These are phyloP conservation scores for Pomacea canaliculata DNA, from an alignment of 2,888 invertebrate species.

Conservation along the genomic window DNA sequence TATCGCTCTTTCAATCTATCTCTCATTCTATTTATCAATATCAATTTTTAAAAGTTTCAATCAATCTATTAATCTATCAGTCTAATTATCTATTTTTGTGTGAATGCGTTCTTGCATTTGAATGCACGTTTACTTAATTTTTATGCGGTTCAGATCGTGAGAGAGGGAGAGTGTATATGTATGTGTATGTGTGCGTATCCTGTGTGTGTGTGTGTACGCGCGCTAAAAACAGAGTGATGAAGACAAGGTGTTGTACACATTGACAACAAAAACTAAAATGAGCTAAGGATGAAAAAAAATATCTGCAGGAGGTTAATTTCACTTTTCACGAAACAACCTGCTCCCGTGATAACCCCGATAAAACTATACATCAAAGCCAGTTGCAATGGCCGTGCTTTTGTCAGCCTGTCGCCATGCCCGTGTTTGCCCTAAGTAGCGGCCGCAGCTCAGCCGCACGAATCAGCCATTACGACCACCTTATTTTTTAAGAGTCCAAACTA, in stretches of 20 bases:
- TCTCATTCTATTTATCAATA: neutral
- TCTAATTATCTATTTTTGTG: neutral
- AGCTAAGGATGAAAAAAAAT: too few relatives aligned
- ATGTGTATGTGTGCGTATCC: neutral
- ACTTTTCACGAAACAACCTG: too few relatives aligned
- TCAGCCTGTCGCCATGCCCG: too few relatives aligned
- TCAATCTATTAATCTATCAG: neutral
- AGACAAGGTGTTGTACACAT: neutral
- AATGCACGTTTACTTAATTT: neutral
- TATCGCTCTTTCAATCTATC: neutral
- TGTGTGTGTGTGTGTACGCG: neutral
- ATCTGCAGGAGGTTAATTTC: too few relatives aligned
- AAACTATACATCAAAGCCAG: too few relatives aligned
- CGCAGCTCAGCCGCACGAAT: too few relatives aligned
- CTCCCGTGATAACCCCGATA: too few relatives aligned
- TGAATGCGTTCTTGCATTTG: neutral
- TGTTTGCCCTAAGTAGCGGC: too few relatives aligned
- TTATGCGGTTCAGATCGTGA: neutral
- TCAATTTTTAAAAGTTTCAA: too few relatives aligned
- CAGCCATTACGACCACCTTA: too few relatives aligned
- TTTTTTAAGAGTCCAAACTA: too few relatives aligned
- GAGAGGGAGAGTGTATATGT: neutral
- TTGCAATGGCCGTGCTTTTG: too few relatives aligned
- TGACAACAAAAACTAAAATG: neutral
- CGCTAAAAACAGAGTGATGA: neutral